Conservation (phyloP, 1,140 invertebrate genomes). For the Sycobia sp. region DNA sequence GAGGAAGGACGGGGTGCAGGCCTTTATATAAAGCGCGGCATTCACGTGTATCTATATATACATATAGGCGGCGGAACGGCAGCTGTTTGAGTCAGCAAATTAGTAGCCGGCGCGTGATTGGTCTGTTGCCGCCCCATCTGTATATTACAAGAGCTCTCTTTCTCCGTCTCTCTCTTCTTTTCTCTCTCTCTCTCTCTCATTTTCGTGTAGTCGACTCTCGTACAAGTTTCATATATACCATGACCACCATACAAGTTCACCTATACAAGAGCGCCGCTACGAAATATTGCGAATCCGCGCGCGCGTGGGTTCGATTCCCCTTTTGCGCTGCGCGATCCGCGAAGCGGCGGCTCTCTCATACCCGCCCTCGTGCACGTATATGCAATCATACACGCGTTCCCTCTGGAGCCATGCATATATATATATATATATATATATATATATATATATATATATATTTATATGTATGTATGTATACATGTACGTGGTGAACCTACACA, state of each 20-base stretch:
- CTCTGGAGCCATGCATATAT: too few relatives aligned
- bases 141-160: constrained; percentile 48
- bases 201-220: constrained; percentile 5
- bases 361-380: not conserved
- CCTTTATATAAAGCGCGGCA: constrained; percentile 47
- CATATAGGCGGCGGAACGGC: constrained; percentile 57
- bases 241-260: not conserved
- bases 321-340: not conserved
- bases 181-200: not conserved
- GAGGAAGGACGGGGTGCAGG: too few relatives aligned
- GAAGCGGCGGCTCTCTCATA: not conserved
- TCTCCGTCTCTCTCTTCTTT: not conserved
- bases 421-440: too few relatives aligned
- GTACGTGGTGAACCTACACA: too few relatives aligned
- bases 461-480: too few relatives aligned
- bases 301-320: constrained; percentile 2
- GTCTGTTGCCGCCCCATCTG: constrained; percentile 60
- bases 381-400: constrained; percentile 12
- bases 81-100: constrained; percentile 61
- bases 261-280: not conserved
- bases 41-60: too few relatives aligned
- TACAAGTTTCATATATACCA: too few relatives aligned
- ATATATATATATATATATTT: too few relatives aligned
- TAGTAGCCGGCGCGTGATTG: constrained; percentile 63
- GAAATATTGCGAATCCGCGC: too few relatives aligned